phyloP scores from a whole-genome alignment of 2,113 vertebrate species.

The Mobula birostris region DNA sequence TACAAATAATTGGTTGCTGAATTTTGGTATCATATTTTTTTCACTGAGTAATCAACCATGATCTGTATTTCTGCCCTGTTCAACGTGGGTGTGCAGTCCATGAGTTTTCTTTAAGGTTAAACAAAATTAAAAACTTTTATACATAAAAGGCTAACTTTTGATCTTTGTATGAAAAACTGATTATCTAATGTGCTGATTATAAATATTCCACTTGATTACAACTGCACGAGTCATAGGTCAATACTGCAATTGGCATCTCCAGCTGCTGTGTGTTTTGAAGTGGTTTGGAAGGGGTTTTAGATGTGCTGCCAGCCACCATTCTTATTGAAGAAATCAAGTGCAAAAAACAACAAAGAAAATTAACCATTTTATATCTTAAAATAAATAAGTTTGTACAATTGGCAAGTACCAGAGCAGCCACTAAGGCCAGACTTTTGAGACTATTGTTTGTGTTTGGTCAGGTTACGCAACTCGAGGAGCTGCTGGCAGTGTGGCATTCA shows the following conservation, averaged over 20 bases:
- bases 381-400: background rate
- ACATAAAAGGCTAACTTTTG: background rate
- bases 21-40: background rate
- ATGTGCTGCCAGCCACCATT: too few species aligned
- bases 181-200: background rate
- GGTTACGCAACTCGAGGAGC: constrained; percentile 63
- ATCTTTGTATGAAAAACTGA: background rate
- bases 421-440: background rate
- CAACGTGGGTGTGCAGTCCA: background rate
- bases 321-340: too few species aligned
- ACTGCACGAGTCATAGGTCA: background rate
- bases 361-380: background rate
- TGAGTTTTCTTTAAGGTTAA: background rate
- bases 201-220: background rate
- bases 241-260: background rate
- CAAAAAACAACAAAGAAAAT: too few species aligned
- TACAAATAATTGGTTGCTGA: background rate
- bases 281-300: background rate
- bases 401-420: background rate
- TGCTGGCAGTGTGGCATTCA: constrained; percentile 60
- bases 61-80: background rate
- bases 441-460: constrained; percentile 39
- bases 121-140: background rate
- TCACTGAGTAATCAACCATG: too few species aligned
- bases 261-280: background rate